Percentiles rank a stretch among this genome's conserved stretches.
Evolutionary conservation across 2,113 vertebrate species (phyloP).

Genomic region (Perccottus glenii): DNA sequence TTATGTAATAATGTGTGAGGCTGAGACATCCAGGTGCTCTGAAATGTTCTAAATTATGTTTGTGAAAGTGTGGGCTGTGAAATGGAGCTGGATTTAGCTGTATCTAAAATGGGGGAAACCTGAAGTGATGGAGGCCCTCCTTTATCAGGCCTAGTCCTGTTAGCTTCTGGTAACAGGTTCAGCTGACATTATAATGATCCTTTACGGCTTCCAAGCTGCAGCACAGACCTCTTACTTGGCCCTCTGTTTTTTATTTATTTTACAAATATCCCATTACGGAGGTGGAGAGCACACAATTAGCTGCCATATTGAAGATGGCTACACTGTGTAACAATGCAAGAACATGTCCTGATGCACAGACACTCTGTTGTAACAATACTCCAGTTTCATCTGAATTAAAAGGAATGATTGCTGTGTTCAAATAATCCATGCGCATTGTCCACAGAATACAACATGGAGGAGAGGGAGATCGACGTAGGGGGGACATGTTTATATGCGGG

Average conservation of each 20-base stretch:
- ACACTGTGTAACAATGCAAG: slow-evolving; percentile 46
- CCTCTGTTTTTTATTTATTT: slow-evolving; percentile 24
- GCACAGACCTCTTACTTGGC: slow-evolving; percentile 37
- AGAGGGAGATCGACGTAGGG: slow-evolving; percentile 43
- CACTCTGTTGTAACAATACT: slow-evolving; percentile 35
- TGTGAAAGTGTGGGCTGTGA: slow-evolving; percentile 55
- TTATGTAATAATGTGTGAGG: slow-evolving; percentile 8
- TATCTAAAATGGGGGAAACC: slow-evolving; percentile 79
- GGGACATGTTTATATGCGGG: slow-evolving; percentile 53
- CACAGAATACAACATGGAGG: slow-evolving; percentile 68
- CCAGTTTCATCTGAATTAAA: slow-evolving; percentile 19
- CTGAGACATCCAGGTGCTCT: slow-evolving; percentile 24
- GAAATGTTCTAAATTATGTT: slow-evolving; percentile 26
- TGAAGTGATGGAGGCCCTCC: slow-evolving; percentile 67
- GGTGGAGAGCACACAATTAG: slow-evolving; percentile 45
- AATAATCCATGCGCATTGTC: slow-evolving; percentile 53
- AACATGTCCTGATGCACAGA: slow-evolving; percentile 69
- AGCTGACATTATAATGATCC: slow-evolving; percentile 49
- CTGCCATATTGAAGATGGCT: slow-evolving; percentile 69
- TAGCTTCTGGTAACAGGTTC: slow-evolving; percentile 56
- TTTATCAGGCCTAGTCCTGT: slow-evolving; percentile 62
- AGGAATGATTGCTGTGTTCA: slow-evolving; percentile 13
- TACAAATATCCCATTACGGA: slow-evolving; percentile 47
- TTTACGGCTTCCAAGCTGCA: slow-evolving; percentile 30
- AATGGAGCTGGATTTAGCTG: slow-evolving; percentile 73